Percentiles rank a stretch among this genome's conserved stretches.
Conservation (phyloP, 2,797 vertebrate species). For the Myripristis murdjan region DNA sequence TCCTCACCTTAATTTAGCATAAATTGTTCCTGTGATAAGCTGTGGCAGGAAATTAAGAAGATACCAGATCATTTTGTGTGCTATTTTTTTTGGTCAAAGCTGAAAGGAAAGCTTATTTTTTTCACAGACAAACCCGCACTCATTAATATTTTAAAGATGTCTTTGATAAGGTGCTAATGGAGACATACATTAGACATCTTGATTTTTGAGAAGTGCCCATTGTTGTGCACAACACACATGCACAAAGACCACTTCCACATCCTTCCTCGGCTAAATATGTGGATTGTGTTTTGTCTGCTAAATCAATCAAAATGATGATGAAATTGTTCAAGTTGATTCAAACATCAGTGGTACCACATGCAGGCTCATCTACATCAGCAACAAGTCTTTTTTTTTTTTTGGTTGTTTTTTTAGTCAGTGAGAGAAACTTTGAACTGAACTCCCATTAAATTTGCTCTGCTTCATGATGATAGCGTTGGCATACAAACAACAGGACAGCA, state of each 20-base stretch:
- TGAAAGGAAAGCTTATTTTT: constrained; percentile 65
- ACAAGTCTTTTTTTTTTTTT: constrained; percentile 26
- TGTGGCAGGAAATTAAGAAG: constrained; percentile 38
- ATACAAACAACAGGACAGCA: background rate
- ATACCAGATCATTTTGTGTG: constrained; percentile 51
- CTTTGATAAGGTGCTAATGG: constrained; percentile 64
- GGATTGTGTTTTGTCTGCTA: constrained; percentile 9
- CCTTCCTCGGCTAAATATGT: constrained; percentile 22
- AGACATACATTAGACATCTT: constrained; percentile 46
- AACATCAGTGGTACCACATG: constrained; percentile 41
- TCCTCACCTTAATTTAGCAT: constrained; percentile 65
- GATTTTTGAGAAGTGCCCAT: constrained; percentile 32
- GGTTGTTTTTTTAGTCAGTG: constrained; percentile 1
- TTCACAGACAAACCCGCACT: constrained; percentile 51
- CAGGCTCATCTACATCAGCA: constrained; percentile 54
- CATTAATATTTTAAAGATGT: constrained; percentile 21
- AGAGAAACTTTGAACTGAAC: constrained; percentile 26
- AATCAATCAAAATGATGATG: constrained; percentile 6
- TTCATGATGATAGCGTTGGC: constrained; percentile 3
- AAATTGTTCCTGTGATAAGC: constrained; percentile 53
- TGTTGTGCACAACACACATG: constrained; percentile 32
- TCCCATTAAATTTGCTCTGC: constrained; percentile 21
- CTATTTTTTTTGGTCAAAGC: constrained; percentile 77
- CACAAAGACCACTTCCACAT: constrained; percentile 24
- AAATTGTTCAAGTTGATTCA: constrained; percentile 19